phyloP scores from a whole-genome alignment of 1,140 invertebrate genomes.

The Leptonema lineaticorne region DNA sequence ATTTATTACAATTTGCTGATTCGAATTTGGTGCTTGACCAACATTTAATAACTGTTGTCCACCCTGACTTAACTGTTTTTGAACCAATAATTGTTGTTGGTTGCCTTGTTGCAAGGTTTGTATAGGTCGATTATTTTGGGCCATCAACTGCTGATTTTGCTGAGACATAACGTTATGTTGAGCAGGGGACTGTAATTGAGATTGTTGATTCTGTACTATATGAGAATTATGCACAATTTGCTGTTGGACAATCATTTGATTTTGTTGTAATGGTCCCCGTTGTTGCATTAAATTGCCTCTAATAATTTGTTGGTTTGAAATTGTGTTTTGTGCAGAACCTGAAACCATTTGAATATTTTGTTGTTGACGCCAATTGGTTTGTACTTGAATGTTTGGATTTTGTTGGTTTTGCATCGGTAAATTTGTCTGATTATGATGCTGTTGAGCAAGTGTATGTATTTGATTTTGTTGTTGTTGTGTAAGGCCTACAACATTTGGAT shows the following conservation, averaged over 20 bases:
- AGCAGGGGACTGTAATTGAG: not conserved
- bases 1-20: slow-evolving; percentile 54
- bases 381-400: slow-evolving; percentile 49
- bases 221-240: slow-evolving; percentile 54
- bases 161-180: slow-evolving; percentile 10
- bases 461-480: slow-evolving; percentile 28
- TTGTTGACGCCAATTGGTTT: slow-evolving; percentile 53
- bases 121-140: not conserved
- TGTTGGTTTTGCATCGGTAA: slow-evolving; percentile 46
- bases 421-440: slow-evolving; percentile 49
- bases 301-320: slow-evolving; percentile 49
- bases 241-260: slow-evolving; percentile 55
- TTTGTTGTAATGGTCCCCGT: slow-evolving; percentile 52
- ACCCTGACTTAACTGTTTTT: slow-evolving; percentile 54
- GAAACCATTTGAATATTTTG: slow-evolving; percentile 56
- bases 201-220: slow-evolving; percentile 45
- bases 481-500: slow-evolving; percentile 47
- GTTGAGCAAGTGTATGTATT: slow-evolving; percentile 41
- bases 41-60: slow-evolving; percentile 49
- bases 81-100: slow-evolving; percentile 53
- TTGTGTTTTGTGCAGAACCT: slow-evolving; percentile 48
- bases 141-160: slow-evolving; percentile 4
- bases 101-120: not conserved
- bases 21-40: slow-evolving; percentile 52
- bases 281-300: slow-evolving; percentile 52